These are phyloP conservation scores for Rhagonycha fulva DNA, from an alignment of 2,888 invertebrate species.

Conservation along the genomic window DNA sequence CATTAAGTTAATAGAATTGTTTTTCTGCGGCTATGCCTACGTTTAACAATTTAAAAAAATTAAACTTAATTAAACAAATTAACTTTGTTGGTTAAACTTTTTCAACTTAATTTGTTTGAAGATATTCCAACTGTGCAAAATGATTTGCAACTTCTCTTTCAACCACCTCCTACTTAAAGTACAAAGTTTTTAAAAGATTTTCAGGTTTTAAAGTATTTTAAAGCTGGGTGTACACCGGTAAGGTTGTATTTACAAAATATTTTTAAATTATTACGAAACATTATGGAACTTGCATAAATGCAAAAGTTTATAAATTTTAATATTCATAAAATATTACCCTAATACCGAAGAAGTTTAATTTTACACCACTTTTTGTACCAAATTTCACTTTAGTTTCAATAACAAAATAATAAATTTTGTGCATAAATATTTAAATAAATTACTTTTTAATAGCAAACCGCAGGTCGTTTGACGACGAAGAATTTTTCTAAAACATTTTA, in stretches of 20 bases:
- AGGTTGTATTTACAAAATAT: neutral
- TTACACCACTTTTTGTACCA: neutral
- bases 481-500: neutral
- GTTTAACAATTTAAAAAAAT: neutral
- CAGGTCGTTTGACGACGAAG: neutral
- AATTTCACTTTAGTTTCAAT: neutral
- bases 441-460: neutral
- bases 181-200: neutral
- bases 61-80: neutral
- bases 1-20: neutral
- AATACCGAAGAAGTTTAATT: neutral
- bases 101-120: neutral
- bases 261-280: neutral
- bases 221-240: neutral
- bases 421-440: neutral
- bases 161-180: neutral
- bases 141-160: neutral
- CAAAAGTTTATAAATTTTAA: neutral
- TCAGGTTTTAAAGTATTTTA: neutral
- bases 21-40: neutral
- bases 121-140: neutral
- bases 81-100: neutral
- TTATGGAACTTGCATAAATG: neutral
- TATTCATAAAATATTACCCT: neutral
- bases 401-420: neutral